Percentiles rank a stretch among this genome's conserved stretches.
These are phyloP conservation scores for Pantherophis guttatus DNA, from an alignment of 2,113 vertebrate species.

Conservation along the genomic window DNA sequence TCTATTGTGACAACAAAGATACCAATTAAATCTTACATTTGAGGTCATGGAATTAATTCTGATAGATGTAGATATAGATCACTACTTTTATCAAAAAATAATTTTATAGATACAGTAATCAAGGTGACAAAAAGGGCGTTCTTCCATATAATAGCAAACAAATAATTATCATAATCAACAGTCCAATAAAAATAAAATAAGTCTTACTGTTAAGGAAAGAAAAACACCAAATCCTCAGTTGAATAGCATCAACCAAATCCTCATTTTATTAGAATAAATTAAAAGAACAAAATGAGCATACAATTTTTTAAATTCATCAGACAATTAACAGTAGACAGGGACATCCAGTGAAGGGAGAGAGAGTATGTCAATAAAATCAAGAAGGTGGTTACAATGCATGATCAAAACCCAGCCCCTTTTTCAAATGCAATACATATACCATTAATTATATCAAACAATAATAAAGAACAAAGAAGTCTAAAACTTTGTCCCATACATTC, in stretches of 20 bases:
- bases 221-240: not conserved
- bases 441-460: not conserved
- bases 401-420: not conserved
- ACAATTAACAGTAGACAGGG: not conserved
- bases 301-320: not conserved
- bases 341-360: not conserved
- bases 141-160: not conserved
- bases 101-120: not conserved
- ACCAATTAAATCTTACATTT: not conserved
- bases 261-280: not conserved
- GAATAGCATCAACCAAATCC: not conserved
- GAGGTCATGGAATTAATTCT: not conserved
- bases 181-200: not conserved
- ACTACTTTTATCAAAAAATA: not conserved
- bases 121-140: not conserved
- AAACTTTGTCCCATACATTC: not conserved
- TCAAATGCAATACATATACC: not conserved
- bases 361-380: not conserved
- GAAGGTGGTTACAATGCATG: not conserved
- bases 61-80: not conserved
- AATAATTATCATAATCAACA: not conserved
- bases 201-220: not conserved
- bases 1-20: not conserved
- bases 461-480: not conserved
- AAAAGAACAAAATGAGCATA: not conserved